Percentiles rank a stretch among this genome's conserved stretches.
Evolutionary conservation across 2,113 vertebrate genomes (phyloP).

Genomic region (Macquaria australasica): DNA sequence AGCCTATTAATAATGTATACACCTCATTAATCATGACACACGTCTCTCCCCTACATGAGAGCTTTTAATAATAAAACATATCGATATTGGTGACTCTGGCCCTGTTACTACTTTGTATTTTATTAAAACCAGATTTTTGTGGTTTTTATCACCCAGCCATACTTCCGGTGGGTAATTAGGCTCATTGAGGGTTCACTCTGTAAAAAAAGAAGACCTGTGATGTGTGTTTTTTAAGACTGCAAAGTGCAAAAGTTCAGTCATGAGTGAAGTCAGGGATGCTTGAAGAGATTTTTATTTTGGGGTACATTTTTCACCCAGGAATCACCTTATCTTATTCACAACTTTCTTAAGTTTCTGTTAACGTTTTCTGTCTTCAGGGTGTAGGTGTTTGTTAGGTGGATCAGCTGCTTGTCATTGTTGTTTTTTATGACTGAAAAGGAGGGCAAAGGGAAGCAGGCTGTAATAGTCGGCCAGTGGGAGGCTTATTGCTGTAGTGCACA

Average conservation of each 20-base stretch:
- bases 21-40: neutral
- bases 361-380: neutral
- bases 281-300: neutral
- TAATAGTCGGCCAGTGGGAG: neutral
- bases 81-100: too few relatives aligned
- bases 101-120: neutral
- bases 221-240: slow-evolving; percentile 7
- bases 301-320: neutral
- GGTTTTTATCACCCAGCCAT: neutral
- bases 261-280: slow-evolving; percentile 6
- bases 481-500: slow-evolving; percentile 1
- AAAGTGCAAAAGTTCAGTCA: neutral
- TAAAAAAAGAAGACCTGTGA: neutral
- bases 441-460: neutral
- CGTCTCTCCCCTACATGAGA: neutral
- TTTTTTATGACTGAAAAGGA: neutral
- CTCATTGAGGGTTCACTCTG: neutral
- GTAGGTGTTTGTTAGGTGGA: neutral
- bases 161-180: neutral
- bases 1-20: neutral
- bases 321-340: too few relatives aligned
- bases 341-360: neutral
- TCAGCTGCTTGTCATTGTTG: slow-evolving; percentile 4
- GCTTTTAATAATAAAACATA: neutral
- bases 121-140: neutral